Conservation (phyloP, 2,888 invertebrate species). For the Melanostoma mellinum region DNA sequence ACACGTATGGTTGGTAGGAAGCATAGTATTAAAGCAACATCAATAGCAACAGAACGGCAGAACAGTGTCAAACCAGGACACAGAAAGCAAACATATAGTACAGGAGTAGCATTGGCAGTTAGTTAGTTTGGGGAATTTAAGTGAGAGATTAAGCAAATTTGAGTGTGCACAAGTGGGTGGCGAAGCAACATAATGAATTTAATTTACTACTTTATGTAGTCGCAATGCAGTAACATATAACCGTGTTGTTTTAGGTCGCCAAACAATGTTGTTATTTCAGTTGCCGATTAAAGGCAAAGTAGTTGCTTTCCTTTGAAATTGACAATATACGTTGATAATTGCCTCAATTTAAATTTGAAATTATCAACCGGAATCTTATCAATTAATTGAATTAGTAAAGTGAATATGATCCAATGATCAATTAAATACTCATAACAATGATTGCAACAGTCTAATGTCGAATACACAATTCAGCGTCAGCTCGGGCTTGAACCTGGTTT, state of each 20-base stretch:
- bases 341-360: background rate
- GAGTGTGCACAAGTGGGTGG: conserved; percentile 32
- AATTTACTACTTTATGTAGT: conserved; percentile 55
- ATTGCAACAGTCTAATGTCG: no score
- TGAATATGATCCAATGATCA: no score
- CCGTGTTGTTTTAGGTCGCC: conserved; percentile 30
- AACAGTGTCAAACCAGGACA: conserved; percentile 23
- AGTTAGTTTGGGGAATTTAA: conserved; percentile 59
- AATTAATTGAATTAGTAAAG: no score
- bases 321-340: background rate
- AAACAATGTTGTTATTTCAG: conserved; percentile 31
- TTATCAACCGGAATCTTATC: no score
- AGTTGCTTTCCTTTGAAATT: no score
- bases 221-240: conserved; percentile 61
- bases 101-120: conserved; percentile 11
- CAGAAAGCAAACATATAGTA: background rate
- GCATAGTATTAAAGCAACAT: background rate
- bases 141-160: conserved; percentile 70
- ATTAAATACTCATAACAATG: no score
- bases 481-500: no score
- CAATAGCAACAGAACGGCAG: conserved; percentile 8
- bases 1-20: background rate
- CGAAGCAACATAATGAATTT: conserved; percentile 49
- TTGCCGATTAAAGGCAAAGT: conserved; percentile 4
- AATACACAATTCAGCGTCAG: no score